Percentiles rank a stretch among this genome's conserved stretches.
phyloP scores from a whole-genome alignment of 2,797 vertebrate genomes.

The Eptatretus atami region DNA sequence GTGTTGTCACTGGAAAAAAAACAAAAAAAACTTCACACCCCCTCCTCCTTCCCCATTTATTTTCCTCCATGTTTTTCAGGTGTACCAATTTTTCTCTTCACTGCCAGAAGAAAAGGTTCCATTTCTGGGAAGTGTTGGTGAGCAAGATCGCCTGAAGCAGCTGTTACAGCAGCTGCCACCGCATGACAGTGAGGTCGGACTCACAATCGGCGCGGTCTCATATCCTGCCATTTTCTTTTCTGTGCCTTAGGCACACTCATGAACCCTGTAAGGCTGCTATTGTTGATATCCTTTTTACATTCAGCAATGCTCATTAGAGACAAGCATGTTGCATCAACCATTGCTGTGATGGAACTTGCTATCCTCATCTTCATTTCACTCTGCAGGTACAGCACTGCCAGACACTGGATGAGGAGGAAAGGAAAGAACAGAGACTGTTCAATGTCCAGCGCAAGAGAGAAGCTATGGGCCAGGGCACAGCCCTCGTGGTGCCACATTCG shows the following conservation, averaged over 20 bases:
- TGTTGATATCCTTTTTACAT: too few relatives aligned
- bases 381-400: constrained; percentile 72
- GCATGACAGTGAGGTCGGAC: constrained; percentile 87
- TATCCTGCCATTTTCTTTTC: too few relatives aligned
- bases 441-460: constrained; percentile 82
- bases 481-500: constrained; percentile 67
- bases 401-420: constrained; percentile 76
- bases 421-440: constrained; percentile 80
- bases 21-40: too few relatives aligned
- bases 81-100: constrained; percentile 93
- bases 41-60: neutral
- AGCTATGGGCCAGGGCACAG: constrained; percentile 66
- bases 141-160: constrained; percentile 85
- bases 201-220: too few relatives aligned
- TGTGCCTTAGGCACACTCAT: too few relatives aligned
- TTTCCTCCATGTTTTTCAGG: constrained; percentile 19
- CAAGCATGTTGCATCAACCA: too few relatives aligned
- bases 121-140: constrained; percentile 87
- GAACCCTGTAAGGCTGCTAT: too few relatives aligned
- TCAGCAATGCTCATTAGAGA: too few relatives aligned
- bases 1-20: too few relatives aligned
- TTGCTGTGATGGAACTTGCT: too few relatives aligned
- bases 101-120: constrained; percentile 93
- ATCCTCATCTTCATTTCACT: neutral
- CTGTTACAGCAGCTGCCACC: constrained; percentile 85